These are phyloP conservation scores for Platorchestia sp. DNA, from an alignment of 1,140 invertebrate genomes.

Conservation along the genomic window DNA sequence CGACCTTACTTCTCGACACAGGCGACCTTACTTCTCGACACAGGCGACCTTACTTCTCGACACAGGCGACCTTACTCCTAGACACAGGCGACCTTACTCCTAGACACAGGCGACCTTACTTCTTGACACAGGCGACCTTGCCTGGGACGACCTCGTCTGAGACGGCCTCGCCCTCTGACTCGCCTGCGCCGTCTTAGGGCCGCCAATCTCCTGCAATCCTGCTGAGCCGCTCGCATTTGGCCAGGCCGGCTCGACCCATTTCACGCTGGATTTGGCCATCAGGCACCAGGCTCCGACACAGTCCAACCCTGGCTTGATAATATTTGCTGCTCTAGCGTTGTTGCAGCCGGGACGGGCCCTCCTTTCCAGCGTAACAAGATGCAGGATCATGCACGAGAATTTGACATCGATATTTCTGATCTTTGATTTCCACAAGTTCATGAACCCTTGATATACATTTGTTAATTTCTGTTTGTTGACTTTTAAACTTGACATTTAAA, in stretches of 20 bases:
- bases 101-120: not conserved
- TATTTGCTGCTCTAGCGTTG: not conserved
- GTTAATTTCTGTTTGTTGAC: no score
- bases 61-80: not conserved
- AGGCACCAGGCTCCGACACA: not conserved
- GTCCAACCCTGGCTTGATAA: not conserved
- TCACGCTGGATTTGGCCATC: constrained; percentile 5
- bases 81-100: not conserved
- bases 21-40: no score
- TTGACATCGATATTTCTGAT: not conserved
- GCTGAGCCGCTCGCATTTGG: constrained; percentile 3
- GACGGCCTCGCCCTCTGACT: not conserved
- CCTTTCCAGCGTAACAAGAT: not conserved
- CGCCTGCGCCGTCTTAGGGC: not conserved
- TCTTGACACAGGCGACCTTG: not conserved
- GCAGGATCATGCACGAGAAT: not conserved
- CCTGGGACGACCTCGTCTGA: not conserved
- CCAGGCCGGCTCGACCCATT: not conserved
- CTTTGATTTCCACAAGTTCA: not conserved
- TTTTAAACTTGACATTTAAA: no score
- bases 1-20: not conserved
- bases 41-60: not conserved
- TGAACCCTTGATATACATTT: not conserved
- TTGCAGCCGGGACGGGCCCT: not conserved
- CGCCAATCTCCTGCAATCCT: not conserved